Conservation (phyloP, 2,113 vertebrate species). For the Fulmarus glacialis region DNA sequence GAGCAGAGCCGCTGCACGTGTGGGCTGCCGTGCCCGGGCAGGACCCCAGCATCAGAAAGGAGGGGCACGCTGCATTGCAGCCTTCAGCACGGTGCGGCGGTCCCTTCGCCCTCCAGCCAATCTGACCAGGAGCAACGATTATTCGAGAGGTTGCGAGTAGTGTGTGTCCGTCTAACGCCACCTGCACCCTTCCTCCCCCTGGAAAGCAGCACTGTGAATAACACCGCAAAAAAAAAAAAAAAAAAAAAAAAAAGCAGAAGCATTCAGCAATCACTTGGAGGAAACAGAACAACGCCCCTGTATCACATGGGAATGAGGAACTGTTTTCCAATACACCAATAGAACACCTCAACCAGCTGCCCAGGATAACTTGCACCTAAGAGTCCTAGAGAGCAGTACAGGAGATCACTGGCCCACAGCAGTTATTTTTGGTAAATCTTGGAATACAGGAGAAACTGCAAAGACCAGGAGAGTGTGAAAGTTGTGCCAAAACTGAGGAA, state of each 20-base stretch:
- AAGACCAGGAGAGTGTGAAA: neutral
- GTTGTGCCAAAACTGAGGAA: too few species aligned
- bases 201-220: neutral
- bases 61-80: neutral
- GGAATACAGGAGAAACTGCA: neutral
- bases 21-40: too few species aligned
- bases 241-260: neutral
- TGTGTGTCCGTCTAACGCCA: neutral
- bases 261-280: neutral
- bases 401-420: neutral
- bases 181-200: neutral
- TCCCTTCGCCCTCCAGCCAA: neutral
- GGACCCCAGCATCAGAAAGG: neutral
- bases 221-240: neutral
- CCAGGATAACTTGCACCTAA: neutral
- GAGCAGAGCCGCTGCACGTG: neutral
- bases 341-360: neutral
- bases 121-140: neutral
- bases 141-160: rapidly evolving
- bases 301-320: neutral
- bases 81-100: neutral
- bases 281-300: neutral
- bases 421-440: neutral
- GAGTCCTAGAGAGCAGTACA: neutral
- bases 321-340: too few species aligned